Conservation (phyloP, 2,888 invertebrate species). For the Strigamia maritima region DNA sequence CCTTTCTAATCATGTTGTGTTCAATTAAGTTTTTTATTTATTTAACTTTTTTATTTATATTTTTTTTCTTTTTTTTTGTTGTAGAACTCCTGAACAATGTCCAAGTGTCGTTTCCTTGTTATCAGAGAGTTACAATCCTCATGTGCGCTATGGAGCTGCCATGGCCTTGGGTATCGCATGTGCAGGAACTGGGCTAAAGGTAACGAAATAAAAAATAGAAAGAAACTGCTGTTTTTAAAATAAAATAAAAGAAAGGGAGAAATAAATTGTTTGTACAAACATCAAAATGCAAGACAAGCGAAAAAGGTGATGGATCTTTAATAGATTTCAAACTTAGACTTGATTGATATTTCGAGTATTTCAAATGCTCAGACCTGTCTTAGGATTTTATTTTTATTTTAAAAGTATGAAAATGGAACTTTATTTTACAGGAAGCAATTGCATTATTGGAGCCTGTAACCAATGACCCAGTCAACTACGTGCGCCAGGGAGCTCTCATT, state of each 20-base stretch:
- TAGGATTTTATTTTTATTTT: background rate
- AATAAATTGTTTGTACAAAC: background rate
- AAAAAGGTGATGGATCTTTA: background rate
- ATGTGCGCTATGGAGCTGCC: constrained; percentile 97
- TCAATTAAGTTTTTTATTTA: constrained; percentile 1
- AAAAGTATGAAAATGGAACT: constrained; percentile 8
- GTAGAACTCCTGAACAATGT: constrained; percentile 84
- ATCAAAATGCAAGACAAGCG: background rate
- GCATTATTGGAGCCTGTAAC: constrained; percentile 95
- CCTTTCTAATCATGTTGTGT: constrained; percentile 6
- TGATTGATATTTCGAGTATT: constrained; percentile 22
- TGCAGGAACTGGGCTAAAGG: constrained; percentile 89
- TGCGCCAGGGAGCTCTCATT: constrained; percentile 93
- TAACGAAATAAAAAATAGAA: constrained; percentile 44
- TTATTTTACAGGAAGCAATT: constrained; percentile 75
- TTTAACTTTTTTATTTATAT: background rate
- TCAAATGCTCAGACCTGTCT: background rate
- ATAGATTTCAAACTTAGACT: background rate
- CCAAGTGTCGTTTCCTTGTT: constrained; percentile 94
- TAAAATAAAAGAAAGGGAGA: background rate
- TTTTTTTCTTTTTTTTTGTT: constrained; percentile 47
- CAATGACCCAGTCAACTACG: constrained; percentile 98
- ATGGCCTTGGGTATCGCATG: constrained; percentile 99
- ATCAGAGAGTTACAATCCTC: constrained; percentile 98
- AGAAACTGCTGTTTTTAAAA: background rate